These are phyloP conservation scores for Drosophila tanythrix DNA, from an alignment of 2,888 invertebrate species.

Conservation along the genomic window DNA sequence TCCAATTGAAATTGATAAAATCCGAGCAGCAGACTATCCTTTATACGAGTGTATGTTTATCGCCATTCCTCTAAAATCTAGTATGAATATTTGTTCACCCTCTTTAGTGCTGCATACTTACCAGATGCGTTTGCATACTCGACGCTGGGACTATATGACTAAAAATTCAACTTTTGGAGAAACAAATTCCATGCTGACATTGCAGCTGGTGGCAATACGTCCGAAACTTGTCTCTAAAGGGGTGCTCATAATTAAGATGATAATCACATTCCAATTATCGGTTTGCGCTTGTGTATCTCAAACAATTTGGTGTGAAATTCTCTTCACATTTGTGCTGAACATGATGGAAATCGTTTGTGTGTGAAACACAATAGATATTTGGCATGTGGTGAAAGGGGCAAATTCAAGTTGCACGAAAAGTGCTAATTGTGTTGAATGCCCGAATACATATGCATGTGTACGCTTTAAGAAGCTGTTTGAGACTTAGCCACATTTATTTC, in stretches of 20 bases:
- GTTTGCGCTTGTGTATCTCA: background rate
- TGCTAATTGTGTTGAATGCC: background rate
- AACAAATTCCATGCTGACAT: constrained; percentile 13
- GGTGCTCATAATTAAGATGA: constrained; percentile 43
- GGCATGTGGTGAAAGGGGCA: background rate
- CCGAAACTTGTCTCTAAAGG: constrained; percentile 19
- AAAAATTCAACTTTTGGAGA: background rate
- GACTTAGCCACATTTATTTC: background rate
- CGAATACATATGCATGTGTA: background rate
- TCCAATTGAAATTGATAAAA: background rate
- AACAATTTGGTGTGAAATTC: constrained; percentile 6
- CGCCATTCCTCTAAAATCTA: background rate
- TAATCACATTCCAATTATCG: constrained; percentile 30
- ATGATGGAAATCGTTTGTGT: background rate
- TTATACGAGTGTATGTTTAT: background rate
- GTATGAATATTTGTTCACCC: background rate
- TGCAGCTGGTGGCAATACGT: constrained; percentile 14
- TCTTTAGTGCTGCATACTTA: background rate
- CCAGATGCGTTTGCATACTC: background rate
- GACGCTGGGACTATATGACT: background rate
- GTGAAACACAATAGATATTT: background rate
- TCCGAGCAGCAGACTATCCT: background rate
- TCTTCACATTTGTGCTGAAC: constrained; percentile 8
- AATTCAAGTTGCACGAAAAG: constrained; percentile 1
- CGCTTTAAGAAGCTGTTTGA: background rate